These are phyloP conservation scores for Apteryx owenii DNA, from an alignment of 2,113 vertebrate genomes.

Conservation along the genomic window DNA sequence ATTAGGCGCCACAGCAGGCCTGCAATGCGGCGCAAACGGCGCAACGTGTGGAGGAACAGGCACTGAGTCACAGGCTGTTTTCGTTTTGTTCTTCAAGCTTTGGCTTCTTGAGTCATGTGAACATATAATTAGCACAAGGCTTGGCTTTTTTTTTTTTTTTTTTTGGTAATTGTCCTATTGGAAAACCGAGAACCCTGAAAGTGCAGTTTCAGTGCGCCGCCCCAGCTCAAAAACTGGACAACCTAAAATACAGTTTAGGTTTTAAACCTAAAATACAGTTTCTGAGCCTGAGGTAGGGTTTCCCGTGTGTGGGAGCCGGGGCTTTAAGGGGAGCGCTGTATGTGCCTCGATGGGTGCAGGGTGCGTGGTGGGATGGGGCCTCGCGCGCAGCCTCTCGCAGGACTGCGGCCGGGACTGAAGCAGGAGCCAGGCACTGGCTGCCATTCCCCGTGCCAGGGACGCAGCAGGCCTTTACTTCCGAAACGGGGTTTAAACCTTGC, in stretches of 20 bases:
- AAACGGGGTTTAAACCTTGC: neutral
- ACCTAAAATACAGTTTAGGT: too few relatives aligned
- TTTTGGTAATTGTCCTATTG: neutral
- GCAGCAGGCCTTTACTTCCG: neutral
- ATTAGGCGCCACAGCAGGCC: neutral
- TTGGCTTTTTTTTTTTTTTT: neutral
- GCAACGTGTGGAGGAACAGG: too few relatives aligned
- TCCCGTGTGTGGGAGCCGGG: rapidly evolving
- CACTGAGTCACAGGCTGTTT: neutral
- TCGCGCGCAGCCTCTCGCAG: rapidly evolving
- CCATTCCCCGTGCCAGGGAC: rapidly evolving
- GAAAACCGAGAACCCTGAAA: neutral
- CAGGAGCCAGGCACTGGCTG: neutral
- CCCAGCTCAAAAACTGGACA: neutral
- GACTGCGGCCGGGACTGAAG: rapidly evolving
- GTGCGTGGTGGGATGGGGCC: neutral
- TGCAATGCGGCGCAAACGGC: too few relatives aligned
- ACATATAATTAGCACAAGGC: neutral
- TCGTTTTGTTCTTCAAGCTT: neutral
- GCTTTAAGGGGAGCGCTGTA: neutral
- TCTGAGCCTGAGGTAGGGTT: rapidly evolving
- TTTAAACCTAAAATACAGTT: neutral
- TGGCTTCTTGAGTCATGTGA: neutral
- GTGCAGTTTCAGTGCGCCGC: neutral
- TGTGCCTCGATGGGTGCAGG: neutral